Conservation (phyloP, 1,140 invertebrate genomes). For the Aphelenchoides besseyi region DNA sequence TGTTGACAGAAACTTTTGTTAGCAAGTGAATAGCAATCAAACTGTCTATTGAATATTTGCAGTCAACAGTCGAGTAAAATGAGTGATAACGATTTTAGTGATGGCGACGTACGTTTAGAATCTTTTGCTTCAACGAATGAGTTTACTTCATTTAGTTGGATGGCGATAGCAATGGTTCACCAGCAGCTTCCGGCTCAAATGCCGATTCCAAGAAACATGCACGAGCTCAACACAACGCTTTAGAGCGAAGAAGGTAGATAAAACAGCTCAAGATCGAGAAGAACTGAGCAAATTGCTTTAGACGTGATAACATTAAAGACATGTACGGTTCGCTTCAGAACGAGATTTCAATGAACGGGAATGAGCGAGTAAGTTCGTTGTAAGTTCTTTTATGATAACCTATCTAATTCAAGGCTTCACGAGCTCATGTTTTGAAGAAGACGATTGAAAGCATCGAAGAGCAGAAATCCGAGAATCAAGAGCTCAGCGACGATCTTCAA, state of each 20-base stretch:
- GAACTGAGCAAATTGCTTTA: no score
- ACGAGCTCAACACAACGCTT: conserved; percentile 47
- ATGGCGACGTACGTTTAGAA: conserved; percentile 19
- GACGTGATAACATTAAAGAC: neutral
- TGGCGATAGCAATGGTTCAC: neutral
- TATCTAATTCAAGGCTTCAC: conserved; percentile 72
- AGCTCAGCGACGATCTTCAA: conserved; percentile 10
- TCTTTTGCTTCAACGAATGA: neutral
- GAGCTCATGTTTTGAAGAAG: conserved; percentile 94
- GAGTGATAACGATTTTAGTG: conserved; percentile 27
- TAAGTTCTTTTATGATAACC: conserved; percentile 24
- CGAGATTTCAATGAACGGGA: conserved; percentile 35
- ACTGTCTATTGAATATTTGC: neutral
- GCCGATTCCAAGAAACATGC: conserved; percentile 34
- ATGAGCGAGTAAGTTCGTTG: conserved; percentile 36
- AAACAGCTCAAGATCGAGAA: conserved; percentile 48
- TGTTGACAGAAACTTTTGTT: no score
- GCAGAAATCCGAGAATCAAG: conserved; percentile 8
- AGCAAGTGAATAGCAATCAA: neutral
- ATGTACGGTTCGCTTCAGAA: conserved; percentile 42
- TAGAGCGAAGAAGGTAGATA: conserved; percentile 42
- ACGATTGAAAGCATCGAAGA: conserved; percentile 73
- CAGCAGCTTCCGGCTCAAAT: neutral
- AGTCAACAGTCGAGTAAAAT: conserved; percentile 16
- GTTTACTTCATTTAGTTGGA: conserved; percentile 21